phyloP scores from a whole-genome alignment of 2,797 vertebrate species.

The Pantherophis alleghaniensis region DNA sequence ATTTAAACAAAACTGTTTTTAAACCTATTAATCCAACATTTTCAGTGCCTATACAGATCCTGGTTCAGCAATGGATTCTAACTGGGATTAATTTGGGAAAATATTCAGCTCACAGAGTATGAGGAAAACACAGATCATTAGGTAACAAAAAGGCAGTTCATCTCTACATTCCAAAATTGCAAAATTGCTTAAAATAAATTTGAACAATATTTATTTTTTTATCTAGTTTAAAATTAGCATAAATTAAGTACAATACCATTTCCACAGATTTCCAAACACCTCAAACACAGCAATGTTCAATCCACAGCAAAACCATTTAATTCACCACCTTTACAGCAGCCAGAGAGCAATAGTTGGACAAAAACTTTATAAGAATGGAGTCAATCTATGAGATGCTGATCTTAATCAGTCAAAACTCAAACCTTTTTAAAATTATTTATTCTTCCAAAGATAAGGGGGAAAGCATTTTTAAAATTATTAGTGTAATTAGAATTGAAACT shows the following conservation, averaged over 20 bases:
- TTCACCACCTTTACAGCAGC: not conserved
- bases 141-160: not conserved
- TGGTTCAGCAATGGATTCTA: not conserved
- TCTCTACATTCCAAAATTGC: not conserved
- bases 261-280: not conserved
- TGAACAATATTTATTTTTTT: not conserved
- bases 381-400: not conserved
- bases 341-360: not conserved
- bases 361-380: not conserved
- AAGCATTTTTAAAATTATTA: not conserved
- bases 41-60: not conserved
- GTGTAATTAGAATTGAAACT: not conserved
- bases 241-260: not conserved
- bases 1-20: not conserved
- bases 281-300: not conserved
- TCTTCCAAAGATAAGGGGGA: not conserved
- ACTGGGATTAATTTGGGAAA: not conserved
- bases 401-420: not conserved
- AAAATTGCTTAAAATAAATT: not conserved
- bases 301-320: not conserved
- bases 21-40: not conserved
- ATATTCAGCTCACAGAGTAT: not conserved
- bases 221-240: not conserved
- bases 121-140: not conserved
- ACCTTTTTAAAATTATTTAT: not conserved